Evolutionary conservation across 2,113 vertebrate species (phyloP), one percentile per base, ranked within the genome.

Genomic region (Puma concolor): DNA sequence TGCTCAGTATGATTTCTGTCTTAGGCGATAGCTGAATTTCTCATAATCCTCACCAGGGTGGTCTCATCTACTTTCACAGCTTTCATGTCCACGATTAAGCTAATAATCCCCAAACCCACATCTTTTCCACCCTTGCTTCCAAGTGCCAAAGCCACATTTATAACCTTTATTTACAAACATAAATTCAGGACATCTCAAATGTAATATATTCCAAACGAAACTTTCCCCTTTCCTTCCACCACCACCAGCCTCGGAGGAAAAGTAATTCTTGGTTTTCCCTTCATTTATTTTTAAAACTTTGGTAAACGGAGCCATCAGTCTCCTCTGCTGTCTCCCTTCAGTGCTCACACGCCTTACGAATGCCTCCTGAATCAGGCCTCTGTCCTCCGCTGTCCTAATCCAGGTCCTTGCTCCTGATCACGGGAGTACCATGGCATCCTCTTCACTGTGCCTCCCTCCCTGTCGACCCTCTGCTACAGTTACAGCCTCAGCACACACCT

Each of bases 381-480:
- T 94, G 80, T 27, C 50, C 38, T 67, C 66, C n/a, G 76, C 31
- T 2, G 19, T 16, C 66, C 66, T 33, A 4, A 7, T 6, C 36
- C 52, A 17, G 19, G 72, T 17, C 57, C 23, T 69, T n/a, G 17
- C 11, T 31, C 7, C 29, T 13, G 16, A 1, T 29, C 52, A 5
- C 64, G 12, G 21, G 66, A 38, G 27, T 3, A 23, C 21, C 57
- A 11, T 41, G 52, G 71, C 67, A 74, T 14, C n/a, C 11, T 8
- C 54, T 17, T 0, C 1, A 16, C 54, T 57, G 4, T 1, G 16
- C 71, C 21, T 7, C 82, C 16, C 50, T 63, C 27, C 48, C 54
- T 3, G 4, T 9, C 31, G 7, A 0, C 57, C 83, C 2, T 15
- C 60, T 1, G 19, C 3, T 0, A 4, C 1, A 7, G 44, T 0